Conservation (phyloP, 1,140 invertebrate genomes). For the Solenopsis invicta region DNA sequence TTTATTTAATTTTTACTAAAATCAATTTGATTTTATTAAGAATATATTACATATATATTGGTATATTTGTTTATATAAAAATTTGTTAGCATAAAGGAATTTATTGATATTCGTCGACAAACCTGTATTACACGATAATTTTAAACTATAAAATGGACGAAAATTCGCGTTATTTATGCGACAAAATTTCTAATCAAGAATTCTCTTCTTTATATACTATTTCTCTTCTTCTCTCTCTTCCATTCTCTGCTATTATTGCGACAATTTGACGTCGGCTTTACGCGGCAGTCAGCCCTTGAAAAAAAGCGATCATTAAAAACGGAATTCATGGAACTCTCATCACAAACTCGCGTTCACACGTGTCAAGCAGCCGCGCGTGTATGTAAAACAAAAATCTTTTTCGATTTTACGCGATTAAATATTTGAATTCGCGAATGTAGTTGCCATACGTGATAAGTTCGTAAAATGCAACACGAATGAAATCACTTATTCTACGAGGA, state of each 20-base stretch:
- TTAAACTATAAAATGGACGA: background rate
- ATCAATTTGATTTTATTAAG: background rate
- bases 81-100: background rate
- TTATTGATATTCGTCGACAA: background rate
- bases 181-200: background rate
- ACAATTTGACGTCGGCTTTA: background rate
- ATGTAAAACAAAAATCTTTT: background rate
- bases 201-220: background rate
- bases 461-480: background rate
- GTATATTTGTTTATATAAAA: background rate
- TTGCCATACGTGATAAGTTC: background rate
- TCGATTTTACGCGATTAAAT: slow-evolving; percentile 9
- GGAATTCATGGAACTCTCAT: slow-evolving; percentile 76
- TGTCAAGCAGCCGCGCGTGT: background rate
- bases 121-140: slow-evolving; percentile 3
- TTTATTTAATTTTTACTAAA: background rate
- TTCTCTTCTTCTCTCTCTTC: too few species aligned
- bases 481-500: background rate
- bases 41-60: too few species aligned
- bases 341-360: slow-evolving; percentile 38
- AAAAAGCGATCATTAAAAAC: slow-evolving; percentile 69
- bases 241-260: too few species aligned
- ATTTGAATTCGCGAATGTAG: background rate
- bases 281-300: slow-evolving; percentile 4
- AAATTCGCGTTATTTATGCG: background rate